These are phyloP conservation scores for Geococcyx californianus DNA, from an alignment of 2,113 vertebrate species.

Conservation along the genomic window DNA sequence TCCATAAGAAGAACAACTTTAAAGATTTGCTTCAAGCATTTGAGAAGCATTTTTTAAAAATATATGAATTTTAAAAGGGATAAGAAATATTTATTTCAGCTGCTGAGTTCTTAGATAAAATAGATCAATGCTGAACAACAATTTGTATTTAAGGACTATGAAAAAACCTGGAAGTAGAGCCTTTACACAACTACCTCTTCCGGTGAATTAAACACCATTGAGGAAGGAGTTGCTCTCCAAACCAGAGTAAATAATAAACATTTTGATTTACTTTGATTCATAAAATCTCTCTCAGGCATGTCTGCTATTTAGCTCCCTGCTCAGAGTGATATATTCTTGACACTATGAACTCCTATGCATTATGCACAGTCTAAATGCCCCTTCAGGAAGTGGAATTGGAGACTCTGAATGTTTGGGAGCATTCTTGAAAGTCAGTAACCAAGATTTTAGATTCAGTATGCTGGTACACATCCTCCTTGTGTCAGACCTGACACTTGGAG, in stretches of 20 bases:
- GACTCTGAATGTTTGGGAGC: not conserved
- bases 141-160: not conserved
- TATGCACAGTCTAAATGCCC: fast-evolving
- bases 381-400: not conserved
- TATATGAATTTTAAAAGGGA: not conserved
- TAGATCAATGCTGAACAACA: not conserved
- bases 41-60: not conserved
- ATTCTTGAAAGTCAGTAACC: not conserved
- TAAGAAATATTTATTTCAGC: not conserved
- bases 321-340: not conserved
- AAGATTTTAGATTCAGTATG: not conserved
- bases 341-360: not conserved
- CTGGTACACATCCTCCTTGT: fast-evolving
- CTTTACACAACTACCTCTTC: not conserved
- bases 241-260: not conserved
- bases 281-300: not conserved
- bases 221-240: not conserved
- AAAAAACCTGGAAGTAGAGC: fast-evolving
- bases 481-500: not conserved
- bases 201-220: not conserved
- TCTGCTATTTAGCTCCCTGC: not conserved
- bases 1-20: not conserved
- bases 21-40: constrained; percentile 9
- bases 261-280: not conserved
- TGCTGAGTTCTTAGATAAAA: not conserved